Percentiles rank a stretch among this genome's conserved stretches.
These are phyloP conservation scores for Periphyllus acericola DNA, from an alignment of 2,888 invertebrate species.

Conservation along the genomic window DNA sequence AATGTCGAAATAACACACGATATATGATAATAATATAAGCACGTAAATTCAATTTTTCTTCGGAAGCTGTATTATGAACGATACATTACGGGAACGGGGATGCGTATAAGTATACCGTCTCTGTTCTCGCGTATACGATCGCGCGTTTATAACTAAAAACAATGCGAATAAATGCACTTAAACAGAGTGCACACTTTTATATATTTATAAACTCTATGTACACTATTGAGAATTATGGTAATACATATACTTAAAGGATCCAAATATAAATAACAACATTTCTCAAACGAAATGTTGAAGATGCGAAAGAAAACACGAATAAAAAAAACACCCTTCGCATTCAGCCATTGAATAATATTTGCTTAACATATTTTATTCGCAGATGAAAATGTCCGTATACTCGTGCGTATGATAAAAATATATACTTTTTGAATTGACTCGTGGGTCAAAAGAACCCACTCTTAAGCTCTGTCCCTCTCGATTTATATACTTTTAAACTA, in stretches of 20 bases:
- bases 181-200: not conserved
- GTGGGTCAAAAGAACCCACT: not conserved
- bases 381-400: not conserved
- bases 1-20: too few species aligned
- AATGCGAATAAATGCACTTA: slow-evolving; percentile 21
- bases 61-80: not conserved
- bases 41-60: too few species aligned
- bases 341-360: slow-evolving; percentile 28
- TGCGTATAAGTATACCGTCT: not conserved
- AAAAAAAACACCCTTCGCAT: not conserved
- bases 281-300: slow-evolving; percentile 8
- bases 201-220: not conserved
- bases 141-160: not conserved
- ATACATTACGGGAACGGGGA: not conserved
- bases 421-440: not conserved
- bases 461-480: not conserved
- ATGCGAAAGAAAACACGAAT: not conserved
- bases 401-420: not conserved
- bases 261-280: slow-evolving; percentile 27
- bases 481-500: not conserved
- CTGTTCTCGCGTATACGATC: too few species aligned
- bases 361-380: slow-evolving; percentile 26
- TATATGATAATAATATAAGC: too few species aligned
- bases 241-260: not conserved
- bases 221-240: slow-evolving; percentile 7